A percentile compares a stretch with the other conserved stretches of the same genome.
These are phyloP conservation scores for Charanyca ferruginea DNA, from an alignment of 2,888 invertebrate species.

Conservation along the genomic window DNA sequence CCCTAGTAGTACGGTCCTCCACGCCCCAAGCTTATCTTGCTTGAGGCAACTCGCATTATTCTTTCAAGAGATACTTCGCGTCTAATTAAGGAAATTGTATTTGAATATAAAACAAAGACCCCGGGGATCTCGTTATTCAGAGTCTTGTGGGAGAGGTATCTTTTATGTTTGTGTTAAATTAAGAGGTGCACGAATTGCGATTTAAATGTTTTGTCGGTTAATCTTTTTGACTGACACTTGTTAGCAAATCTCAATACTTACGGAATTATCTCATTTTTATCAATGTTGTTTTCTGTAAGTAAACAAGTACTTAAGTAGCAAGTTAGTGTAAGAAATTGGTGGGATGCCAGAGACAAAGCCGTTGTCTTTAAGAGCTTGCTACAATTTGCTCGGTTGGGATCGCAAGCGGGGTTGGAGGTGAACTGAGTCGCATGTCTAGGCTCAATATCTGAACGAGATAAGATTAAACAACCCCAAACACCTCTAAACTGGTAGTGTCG, in stretches of 20 bases:
- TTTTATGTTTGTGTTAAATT: conserved; percentile 73
- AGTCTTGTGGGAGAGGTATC: conserved; percentile 65
- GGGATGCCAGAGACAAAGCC: conserved; percentile 67
- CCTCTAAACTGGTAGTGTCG: conserved; percentile 72
- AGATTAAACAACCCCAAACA: conserved; percentile 73
- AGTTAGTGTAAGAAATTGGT: conserved; percentile 68
- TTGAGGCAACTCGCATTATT: conserved; percentile 77
- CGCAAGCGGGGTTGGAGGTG: conserved; percentile 56
- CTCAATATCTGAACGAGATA: conserved; percentile 68
- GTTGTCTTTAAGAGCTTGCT: conserved; percentile 67
- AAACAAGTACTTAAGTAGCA: too few relatives aligned
- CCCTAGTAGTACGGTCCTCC: conserved; percentile 59
- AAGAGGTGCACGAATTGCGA: conserved; percentile 47
- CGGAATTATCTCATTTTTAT: conserved; percentile 9
- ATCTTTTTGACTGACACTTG: conserved; percentile 27
- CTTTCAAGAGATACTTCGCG: conserved; percentile 78
- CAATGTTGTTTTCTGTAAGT: conserved; percentile 28
- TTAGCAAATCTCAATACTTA: conserved; percentile 7
- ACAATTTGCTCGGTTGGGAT: conserved; percentile 66
- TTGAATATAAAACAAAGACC: conserved; percentile 80
- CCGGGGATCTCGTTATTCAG: conserved; percentile 73
- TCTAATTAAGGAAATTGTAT: conserved; percentile 85
- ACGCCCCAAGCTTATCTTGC: conserved; percentile 66
- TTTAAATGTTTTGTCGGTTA: conserved; percentile 45
- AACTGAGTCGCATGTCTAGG: conserved; percentile 67